These are phyloP conservation scores for Orientallactaga sibirica DNA, from an alignment of 2,797 vertebrate genomes.

Conservation along the genomic window DNA sequence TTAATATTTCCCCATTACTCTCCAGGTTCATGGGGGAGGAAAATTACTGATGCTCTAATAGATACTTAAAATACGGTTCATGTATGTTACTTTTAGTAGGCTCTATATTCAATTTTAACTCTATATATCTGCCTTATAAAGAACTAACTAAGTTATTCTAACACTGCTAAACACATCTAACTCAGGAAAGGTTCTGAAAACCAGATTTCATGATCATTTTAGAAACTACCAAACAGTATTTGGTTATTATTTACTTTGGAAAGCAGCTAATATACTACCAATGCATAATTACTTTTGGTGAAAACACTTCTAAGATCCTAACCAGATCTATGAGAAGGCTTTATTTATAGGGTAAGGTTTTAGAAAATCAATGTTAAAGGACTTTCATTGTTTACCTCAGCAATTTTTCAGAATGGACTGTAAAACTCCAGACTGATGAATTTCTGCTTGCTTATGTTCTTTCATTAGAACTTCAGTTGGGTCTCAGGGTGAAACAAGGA, in stretches of 20 bases:
- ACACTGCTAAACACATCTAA: not conserved
- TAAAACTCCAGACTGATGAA: constrained; percentile 28
- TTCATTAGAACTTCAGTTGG: not conserved
- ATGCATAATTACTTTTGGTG: not conserved
- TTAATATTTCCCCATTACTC: not conserved
- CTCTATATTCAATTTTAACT: constrained; percentile 45
- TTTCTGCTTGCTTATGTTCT: not conserved
- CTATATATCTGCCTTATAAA: not conserved
- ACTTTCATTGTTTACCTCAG: not conserved
- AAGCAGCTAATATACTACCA: too few species aligned
- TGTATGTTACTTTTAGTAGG: not conserved
- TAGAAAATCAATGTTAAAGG: not conserved
- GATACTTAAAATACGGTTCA: not conserved
- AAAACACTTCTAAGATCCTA: not conserved
- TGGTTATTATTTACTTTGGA: not conserved
- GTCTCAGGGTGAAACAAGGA: too few species aligned
- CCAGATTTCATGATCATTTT: not conserved
- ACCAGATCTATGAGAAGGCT: not conserved
- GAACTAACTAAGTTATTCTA: constrained; percentile 22
- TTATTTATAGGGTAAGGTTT: constrained; percentile 15
- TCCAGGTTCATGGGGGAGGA: not conserved
- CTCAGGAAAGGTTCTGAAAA: constrained; percentile 19
- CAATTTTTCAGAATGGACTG: not conserved
- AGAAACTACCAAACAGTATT: not conserved
- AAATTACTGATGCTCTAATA: not conserved